A percentile compares a stretch with the other conserved stretches of the same genome.
Conservation (phyloP, 64 coral and sea anemone genomes). For the Actinia tenebrosa region DNA sequence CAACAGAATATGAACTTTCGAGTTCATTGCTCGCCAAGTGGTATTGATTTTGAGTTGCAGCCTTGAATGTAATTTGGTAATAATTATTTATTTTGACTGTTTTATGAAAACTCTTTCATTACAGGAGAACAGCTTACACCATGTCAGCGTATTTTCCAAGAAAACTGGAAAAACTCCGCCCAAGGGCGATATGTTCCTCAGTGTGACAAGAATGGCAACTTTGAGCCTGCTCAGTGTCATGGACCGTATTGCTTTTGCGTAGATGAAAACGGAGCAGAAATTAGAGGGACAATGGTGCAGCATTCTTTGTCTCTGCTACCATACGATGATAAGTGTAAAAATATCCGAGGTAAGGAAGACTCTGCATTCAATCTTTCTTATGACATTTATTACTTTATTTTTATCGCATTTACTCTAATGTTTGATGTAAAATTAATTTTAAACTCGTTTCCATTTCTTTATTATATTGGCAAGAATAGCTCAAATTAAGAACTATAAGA, state of each 20-base stretch:
- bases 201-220: constrained; percentile 46
- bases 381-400: too few relatives aligned
- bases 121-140: constrained; percentile 33
- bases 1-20: too few relatives aligned
- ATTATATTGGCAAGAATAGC: too few relatives aligned
- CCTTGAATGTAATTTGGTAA: too few relatives aligned
- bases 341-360: constrained; percentile 28
- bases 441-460: too few relatives aligned
- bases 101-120: background rate
- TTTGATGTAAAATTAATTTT: too few relatives aligned
- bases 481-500: too few relatives aligned
- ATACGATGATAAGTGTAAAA: constrained; percentile 11
- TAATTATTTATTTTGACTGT: too few relatives aligned
- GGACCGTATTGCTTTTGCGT: constrained; percentile 59
- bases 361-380: too few relatives aligned
- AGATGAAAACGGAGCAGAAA: constrained; percentile 38
- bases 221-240: constrained; percentile 39
- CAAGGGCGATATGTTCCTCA: constrained; percentile 50
- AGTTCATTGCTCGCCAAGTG: too few relatives aligned
- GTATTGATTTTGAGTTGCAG: too few relatives aligned
- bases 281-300: constrained; percentile 16
- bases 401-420: too few relatives aligned
- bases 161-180: constrained; percentile 44
- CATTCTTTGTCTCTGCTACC: background rate
- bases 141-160: constrained; percentile 55